These are phyloP conservation scores for Cyclopterus lumpus DNA, from an alignment of 2,797 vertebrate genomes.

Conservation along the genomic window DNA sequence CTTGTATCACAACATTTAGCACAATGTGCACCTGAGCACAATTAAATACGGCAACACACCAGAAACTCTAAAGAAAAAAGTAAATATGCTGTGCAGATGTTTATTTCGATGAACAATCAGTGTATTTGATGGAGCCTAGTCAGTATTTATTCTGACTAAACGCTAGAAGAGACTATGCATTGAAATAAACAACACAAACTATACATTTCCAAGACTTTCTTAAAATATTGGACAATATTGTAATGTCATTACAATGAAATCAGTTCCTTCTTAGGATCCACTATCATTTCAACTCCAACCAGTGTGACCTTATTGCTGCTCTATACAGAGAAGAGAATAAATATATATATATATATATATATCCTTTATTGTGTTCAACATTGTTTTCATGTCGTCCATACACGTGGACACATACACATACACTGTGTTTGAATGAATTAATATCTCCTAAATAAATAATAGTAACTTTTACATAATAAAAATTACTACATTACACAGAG, in stretches of 20 bases:
- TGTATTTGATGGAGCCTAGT: background rate
- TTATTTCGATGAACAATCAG: background rate
- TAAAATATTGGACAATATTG: constrained; percentile 18
- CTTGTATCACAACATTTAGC: background rate
- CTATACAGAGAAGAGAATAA: background rate
- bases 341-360: background rate
- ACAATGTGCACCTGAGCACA: constrained; percentile 9
- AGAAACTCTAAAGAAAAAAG: background rate
- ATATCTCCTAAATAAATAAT: too few species aligned
- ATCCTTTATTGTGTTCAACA: background rate
- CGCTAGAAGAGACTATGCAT: background rate
- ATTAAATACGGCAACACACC: background rate
- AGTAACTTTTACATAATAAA: too few species aligned
- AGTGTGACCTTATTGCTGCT: constrained; percentile 10
- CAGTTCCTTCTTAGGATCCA: constrained; percentile 16
- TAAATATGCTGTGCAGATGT: constrained; percentile 11
- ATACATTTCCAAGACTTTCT: constrained; percentile 27
- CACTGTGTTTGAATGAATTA: too few species aligned
- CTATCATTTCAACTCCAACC: constrained; percentile 21
- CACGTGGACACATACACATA: too few species aligned
- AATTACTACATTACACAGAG: too few species aligned
- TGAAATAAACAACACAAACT: constrained; percentile 3
- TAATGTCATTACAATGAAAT: constrained; percentile 3
- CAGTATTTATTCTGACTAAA: background rate
- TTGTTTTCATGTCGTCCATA: background rate